Evolutionary conservation across 2,797 vertebrate species (phyloP).

Genomic region (Falco naumanni): DNA sequence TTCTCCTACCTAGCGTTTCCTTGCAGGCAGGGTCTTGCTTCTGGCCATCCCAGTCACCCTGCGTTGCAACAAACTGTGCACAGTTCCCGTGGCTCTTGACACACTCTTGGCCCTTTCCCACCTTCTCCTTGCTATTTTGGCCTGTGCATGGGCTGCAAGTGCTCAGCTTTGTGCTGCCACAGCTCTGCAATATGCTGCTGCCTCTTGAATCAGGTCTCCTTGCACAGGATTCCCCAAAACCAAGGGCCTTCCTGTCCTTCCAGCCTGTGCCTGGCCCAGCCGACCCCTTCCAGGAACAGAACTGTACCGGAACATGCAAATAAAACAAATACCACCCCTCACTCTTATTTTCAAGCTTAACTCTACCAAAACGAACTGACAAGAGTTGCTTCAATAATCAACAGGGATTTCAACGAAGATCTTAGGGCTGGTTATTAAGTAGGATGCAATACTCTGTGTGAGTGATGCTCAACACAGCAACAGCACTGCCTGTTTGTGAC

Average conservation of each 20-base stretch:
- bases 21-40: neutral
- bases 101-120: neutral
- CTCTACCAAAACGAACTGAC: neutral
- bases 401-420: neutral
- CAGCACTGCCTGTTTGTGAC: neutral
- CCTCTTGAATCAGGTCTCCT: neutral
- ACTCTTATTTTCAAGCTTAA: neutral
- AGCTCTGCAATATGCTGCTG: neutral
- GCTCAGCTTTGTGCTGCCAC: neutral
- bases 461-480: neutral
- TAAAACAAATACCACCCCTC: neutral
- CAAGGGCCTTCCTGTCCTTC: neutral
- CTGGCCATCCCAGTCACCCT: neutral
- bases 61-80: neutral
- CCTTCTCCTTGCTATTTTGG: neutral
- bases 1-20: neutral
- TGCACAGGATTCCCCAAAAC: neutral
- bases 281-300: neutral
- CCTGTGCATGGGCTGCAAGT: neutral
- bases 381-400: neutral
- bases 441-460: neutral
- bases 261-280: neutral
- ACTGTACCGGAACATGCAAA: neutral
- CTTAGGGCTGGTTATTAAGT: neutral
- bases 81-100: accelerated